Evolutionary conservation across 2,888 invertebrate genomes (phyloP).

Genomic region (Mycalesis mineus): DNA sequence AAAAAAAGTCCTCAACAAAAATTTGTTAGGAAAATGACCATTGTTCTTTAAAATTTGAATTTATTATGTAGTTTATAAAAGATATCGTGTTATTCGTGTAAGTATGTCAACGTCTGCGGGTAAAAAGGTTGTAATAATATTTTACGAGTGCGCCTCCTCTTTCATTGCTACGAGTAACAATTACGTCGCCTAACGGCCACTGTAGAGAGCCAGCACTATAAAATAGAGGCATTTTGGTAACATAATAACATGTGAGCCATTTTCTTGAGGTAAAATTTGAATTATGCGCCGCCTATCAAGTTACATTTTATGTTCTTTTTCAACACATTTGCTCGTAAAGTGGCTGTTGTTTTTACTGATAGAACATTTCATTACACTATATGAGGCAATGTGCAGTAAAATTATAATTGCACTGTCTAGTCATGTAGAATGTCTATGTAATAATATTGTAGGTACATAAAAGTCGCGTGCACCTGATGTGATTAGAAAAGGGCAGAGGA

Average conservation of each 20-base stretch:
- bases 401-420: too few species aligned
- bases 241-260: constrained; percentile 1
- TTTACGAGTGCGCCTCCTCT: not conserved
- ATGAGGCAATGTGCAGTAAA: too few species aligned
- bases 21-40: too few species aligned
- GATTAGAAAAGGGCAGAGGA: too few species aligned
- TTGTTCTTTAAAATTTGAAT: too few species aligned
- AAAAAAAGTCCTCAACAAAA: too few species aligned
- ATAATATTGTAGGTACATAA: too few species aligned
- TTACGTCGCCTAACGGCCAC: not conserved
- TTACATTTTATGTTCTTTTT: not conserved
- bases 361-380: too few species aligned
- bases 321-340: not conserved
- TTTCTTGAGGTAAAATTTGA: not conserved
- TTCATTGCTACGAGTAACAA: not conserved
- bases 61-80: not conserved
- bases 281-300: not conserved
- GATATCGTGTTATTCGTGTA: not conserved
- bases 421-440: too few species aligned
- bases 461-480: too few species aligned
- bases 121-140: not conserved
- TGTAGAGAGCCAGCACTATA: not conserved
- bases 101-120: not conserved
- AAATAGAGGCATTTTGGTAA: not conserved
- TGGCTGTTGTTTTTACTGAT: too few species aligned